A percentile compares a stretch with the other conserved stretches of the same genome.
These are phyloP conservation scores for Clivina fossor DNA, from an alignment of 2,888 invertebrate genomes.

Conservation along the genomic window DNA sequence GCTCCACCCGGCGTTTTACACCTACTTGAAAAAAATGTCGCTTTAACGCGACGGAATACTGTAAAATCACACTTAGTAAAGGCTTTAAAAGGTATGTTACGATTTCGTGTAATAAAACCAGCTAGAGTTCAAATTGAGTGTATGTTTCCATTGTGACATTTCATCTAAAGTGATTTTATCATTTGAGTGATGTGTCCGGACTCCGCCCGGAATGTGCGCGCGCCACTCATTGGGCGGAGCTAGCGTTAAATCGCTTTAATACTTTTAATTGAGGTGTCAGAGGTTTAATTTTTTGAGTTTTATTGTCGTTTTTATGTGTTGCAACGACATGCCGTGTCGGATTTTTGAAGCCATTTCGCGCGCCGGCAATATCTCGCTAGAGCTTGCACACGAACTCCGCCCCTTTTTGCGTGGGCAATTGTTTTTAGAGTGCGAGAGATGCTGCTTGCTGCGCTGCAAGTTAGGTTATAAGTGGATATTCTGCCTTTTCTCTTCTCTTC, in stretches of 20 bases:
- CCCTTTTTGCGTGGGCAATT: slow-evolving; percentile 15
- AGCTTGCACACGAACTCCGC: slow-evolving; percentile 9
- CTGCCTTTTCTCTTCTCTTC: too few species aligned
- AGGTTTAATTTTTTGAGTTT: slow-evolving; percentile 42
- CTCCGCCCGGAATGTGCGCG: slow-evolving; percentile 42
- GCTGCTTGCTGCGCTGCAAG: too few species aligned
- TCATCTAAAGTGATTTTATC: slow-evolving; percentile 10
- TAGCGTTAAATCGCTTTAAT: slow-evolving; percentile 41
- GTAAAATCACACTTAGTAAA: slow-evolving; percentile 11
- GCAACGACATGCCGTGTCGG: neutral
- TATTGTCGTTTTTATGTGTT: slow-evolving; percentile 40
- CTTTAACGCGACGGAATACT: slow-evolving; percentile 7
- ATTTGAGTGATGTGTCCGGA: neutral
- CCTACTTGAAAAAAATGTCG: slow-evolving; percentile 40
- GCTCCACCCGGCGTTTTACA: slow-evolving; percentile 46
- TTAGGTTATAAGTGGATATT: too few species aligned
- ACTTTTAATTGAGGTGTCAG: slow-evolving; percentile 47
- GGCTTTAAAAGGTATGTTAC: slow-evolving; percentile 14
- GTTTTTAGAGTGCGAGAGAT: too few species aligned
- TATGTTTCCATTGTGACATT: slow-evolving; percentile 10
- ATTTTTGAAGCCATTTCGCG: slow-evolving; percentile 27
- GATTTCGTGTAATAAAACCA: slow-evolving; percentile 1
- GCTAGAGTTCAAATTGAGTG: slow-evolving; percentile 1
- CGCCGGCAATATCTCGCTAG: too few species aligned
- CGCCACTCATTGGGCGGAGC: slow-evolving; percentile 45